phyloP scores from a whole-genome alignment of 2,797 vertebrate genomes.

The Gymnothorax javanicus region DNA sequence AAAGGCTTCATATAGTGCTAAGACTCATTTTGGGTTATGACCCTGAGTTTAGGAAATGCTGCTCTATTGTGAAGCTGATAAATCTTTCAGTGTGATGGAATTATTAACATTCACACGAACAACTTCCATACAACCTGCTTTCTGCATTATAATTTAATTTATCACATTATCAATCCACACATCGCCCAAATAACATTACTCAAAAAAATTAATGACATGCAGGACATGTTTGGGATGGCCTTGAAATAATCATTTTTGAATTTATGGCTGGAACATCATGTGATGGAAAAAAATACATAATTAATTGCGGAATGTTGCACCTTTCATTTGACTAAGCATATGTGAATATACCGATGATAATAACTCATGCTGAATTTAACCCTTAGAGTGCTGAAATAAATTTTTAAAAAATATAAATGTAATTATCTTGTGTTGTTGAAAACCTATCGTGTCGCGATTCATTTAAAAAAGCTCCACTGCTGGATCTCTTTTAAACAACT shows the following conservation, averaged over 20 bases:
- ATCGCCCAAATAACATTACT: background rate
- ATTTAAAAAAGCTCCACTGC: too few species aligned
- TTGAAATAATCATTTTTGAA: background rate
- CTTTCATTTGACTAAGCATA: background rate
- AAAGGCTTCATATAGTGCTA: too few species aligned
- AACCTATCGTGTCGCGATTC: too few species aligned
- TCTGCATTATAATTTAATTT: background rate
- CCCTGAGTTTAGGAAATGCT: too few species aligned
- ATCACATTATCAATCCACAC: background rate
- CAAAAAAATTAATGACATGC: background rate
- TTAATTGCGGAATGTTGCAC: constrained; percentile 16
- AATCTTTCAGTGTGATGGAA: background rate
- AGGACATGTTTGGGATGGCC: background rate
- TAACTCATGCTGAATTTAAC: background rate
- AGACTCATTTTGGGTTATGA: too few species aligned
- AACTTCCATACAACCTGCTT: background rate
- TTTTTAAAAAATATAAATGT: too few species aligned
- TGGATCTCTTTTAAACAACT: too few species aligned
- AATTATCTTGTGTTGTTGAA: too few species aligned
- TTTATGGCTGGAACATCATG: background rate
- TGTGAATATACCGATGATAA: background rate
- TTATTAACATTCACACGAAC: background rate
- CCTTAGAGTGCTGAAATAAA: too few species aligned
- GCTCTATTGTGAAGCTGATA: background rate
- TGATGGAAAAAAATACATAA: background rate